phyloP scores from a whole-genome alignment of 2,888 invertebrate genomes.

The Athalia cordata region DNA sequence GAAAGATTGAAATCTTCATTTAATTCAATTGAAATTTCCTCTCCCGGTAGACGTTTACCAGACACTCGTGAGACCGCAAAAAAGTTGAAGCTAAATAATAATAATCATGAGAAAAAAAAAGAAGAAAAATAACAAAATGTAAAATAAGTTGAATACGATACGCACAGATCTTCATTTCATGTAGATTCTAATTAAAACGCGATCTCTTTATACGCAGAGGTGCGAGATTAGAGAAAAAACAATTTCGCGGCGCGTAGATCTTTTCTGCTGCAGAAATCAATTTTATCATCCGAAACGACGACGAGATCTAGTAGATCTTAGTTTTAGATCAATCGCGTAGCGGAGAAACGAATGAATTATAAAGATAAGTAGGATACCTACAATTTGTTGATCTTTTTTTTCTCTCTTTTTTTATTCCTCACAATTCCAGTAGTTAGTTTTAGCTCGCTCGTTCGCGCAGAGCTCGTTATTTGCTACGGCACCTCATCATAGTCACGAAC shows the following conservation, averaged over 20 bases:
- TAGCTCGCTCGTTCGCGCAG: conserved; percentile 29
- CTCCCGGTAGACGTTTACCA: not conserved
- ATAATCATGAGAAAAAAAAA: not conserved
- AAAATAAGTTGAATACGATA: too few species aligned
- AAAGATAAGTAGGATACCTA: not conserved
- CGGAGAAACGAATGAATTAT: conserved; percentile 13
- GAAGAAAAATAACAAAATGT: not conserved
- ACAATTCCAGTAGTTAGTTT: not conserved
- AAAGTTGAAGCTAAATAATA: conserved; percentile 22
- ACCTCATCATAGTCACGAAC: not conserved
- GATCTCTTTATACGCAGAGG: not conserved
- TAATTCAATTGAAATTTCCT: conserved; percentile 11
- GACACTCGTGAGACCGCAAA: conserved; percentile 34
- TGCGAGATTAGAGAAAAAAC: not conserved
- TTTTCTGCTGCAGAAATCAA: conserved; percentile 1
- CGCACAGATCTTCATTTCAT: too few species aligned
- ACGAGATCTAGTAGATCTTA: conserved; percentile 10
- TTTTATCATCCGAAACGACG: conserved; percentile 1
- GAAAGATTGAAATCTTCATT: conserved; percentile 23
- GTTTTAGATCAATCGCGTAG: not conserved
- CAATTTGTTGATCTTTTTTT: not conserved
- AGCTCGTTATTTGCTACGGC: conserved; percentile 18
- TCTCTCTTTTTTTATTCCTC: too few species aligned
- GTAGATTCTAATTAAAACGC: too few species aligned
- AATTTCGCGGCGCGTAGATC: too few species aligned